phyloP scores from a whole-genome alignment of 1,140 invertebrate genomes.

The Aphidius ervi region DNA sequence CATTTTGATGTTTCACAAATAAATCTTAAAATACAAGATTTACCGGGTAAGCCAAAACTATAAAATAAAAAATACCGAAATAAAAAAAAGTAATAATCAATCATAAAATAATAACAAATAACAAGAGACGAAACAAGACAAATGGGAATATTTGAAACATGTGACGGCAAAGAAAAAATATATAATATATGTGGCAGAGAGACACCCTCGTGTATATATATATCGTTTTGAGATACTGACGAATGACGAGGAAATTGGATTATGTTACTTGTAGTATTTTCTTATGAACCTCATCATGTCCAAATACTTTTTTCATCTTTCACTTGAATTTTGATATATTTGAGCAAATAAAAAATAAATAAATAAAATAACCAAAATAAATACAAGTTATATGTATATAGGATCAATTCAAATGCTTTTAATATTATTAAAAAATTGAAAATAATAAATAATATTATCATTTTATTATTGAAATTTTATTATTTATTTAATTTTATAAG shows the following conservation, averaged over 20 bases:
- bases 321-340: neutral
- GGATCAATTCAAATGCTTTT: too few species aligned
- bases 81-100: slow-evolving; percentile 26
- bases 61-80: slow-evolving; percentile 19
- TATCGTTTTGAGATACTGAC: slow-evolving; percentile 20
- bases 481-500: too few species aligned
- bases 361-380: too few species aligned
- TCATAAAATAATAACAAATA: slow-evolving; percentile 23
- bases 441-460: too few species aligned
- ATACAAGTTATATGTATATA: too few species aligned
- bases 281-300: neutral
- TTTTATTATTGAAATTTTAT: too few species aligned
- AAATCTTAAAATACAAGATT: slow-evolving; percentile 37
- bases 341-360: neutral
- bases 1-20: slow-evolving; percentile 39
- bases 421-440: too few species aligned
- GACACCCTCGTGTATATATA: slow-evolving; percentile 19
- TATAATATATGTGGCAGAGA: slow-evolving; percentile 19
- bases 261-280: slow-evolving; percentile 14
- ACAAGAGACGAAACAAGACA: slow-evolving; percentile 23
- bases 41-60: slow-evolving; percentile 38
- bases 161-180: slow-evolving; percentile 22
- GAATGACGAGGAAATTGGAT: slow-evolving; percentile 33
- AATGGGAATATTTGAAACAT: slow-evolving; percentile 18
- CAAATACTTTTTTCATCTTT: neutral